Evolutionary conservation across 2,797 vertebrate species (phyloP).

Genomic region (Poecilia gillii): DNA sequence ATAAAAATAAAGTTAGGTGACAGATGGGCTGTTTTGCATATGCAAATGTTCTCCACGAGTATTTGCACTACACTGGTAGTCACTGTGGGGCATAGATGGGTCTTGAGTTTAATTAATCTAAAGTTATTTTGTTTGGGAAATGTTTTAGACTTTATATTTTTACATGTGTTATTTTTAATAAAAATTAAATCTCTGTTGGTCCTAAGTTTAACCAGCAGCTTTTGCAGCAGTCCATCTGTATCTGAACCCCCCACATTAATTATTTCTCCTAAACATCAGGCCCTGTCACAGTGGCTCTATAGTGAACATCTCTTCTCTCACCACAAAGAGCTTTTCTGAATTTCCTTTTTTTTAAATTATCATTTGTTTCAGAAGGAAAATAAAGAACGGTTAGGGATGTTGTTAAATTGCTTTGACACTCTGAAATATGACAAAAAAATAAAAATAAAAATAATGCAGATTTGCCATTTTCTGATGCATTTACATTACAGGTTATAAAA

Average conservation of each 20-base stretch:
- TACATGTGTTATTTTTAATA: neutral
- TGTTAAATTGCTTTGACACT: neutral
- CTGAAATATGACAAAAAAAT: neutral
- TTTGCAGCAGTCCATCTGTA: neutral
- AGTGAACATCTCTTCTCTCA: slow-evolving; percentile 7
- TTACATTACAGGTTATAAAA: slow-evolving; percentile 29
- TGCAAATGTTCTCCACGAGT: slow-evolving; percentile 51
- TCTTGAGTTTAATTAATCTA: slow-evolving; percentile 30
- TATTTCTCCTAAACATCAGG: slow-evolving; percentile 17
- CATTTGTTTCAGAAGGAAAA: neutral
- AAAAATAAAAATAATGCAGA: slow-evolving; percentile 14
- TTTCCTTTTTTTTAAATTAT: slow-evolving; percentile 1
- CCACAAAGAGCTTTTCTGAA: slow-evolving; percentile 12
- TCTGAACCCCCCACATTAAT: slow-evolving; percentile 14
- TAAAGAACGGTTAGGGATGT: neutral
- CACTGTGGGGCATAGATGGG: slow-evolving; percentile 31
- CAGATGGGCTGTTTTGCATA: slow-evolving; percentile 71
- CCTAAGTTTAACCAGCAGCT: slow-evolving; percentile 20
- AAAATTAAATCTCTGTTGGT: neutral
- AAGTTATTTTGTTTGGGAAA: slow-evolving; percentile 7
- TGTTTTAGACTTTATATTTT: neutral
- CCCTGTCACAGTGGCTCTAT: neutral
- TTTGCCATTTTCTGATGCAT: slow-evolving; percentile 30
- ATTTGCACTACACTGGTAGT: slow-evolving; percentile 27
- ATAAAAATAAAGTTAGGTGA: slow-evolving; percentile 40